Base-by-base conservation (phyloP, 2,797 vertebrate genomes). In the Poeciliopsis gracilis region DNA sequence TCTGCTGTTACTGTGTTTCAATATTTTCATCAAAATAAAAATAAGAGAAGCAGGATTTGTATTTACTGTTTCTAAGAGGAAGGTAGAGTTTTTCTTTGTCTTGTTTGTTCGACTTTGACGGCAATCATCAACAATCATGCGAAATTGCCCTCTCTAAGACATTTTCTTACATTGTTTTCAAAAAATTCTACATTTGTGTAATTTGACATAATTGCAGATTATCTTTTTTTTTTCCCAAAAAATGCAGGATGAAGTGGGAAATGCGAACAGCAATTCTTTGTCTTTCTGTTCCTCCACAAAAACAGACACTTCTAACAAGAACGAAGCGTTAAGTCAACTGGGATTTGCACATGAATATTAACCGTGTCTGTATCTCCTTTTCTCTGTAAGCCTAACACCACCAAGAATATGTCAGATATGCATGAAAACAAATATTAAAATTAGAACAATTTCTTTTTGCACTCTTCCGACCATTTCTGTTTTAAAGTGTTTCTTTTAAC, bases 311-410 rank as follows among this genome's bases (percentile, higher is more conserved):
- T 89, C 84, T 86, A 86, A 87, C 79, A 82, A 84, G 84, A 92
- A 83, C 23, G 41, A 79, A 53, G 84, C 86, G 77, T 55, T 86
- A 88, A 84, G 79, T 84, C 92, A 80, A 49, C 78, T n/a, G 91
- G 91, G 94, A 90, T 82, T 84, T 83, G 80, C 78, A 90, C 86
- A 92, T 93, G 91, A 92, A 92, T 93, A 94, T 91, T 92, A 92
- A 94, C 91, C 83, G 83, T 80, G 83, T 78, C 72, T 79, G 82
- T 70, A 78, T 90, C 92, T 86, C 57, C 47, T 78, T 80, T 85
- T 78, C 74, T 87, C 82, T 81, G 49, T 69, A 57, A 85, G 86
- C 87, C 81, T 84, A 84, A 72, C 82, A 80, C 77, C 82, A 71
- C 76, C 72, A 57, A 49, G 72, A 86, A 61, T n/a, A 45, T 86